Conservation (phyloP, 2,888 invertebrate species). For the Agrochola lota region DNA sequence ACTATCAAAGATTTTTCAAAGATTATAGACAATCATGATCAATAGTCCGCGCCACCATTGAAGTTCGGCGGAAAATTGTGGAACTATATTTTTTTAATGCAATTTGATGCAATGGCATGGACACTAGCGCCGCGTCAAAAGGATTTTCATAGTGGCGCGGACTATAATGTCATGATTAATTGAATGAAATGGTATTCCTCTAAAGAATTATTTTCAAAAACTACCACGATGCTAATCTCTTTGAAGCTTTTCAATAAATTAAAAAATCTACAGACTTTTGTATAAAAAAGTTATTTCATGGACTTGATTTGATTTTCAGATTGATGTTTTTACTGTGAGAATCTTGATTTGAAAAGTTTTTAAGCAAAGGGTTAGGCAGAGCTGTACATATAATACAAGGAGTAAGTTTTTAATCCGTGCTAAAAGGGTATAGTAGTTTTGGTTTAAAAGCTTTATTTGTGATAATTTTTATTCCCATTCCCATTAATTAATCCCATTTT, state of each 20-base stretch:
- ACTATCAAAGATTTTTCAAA: too few species aligned
- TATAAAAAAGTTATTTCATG: not conserved
- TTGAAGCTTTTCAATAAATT: not conserved
- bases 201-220: not conserved
- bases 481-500: too few species aligned
- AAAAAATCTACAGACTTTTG: not conserved
- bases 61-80: too few species aligned
- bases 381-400: not conserved
- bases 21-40: too few species aligned
- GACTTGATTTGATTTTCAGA: not conserved
- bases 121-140: too few species aligned
- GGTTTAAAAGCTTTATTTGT: not conserved
- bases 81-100: too few species aligned
- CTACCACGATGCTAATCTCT: not conserved
- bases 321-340: not conserved
- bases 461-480: too few species aligned
- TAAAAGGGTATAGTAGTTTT: not conserved
- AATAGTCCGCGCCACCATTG: too few species aligned
- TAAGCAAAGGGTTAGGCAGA: not conserved
- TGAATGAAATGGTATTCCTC: not conserved
- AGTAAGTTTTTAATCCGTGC: not conserved
- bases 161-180: too few species aligned
- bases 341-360: constrained; percentile 8
- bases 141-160: too few species aligned
- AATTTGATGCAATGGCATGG: too few species aligned